These are phyloP conservation scores for Ylistrum balloti DNA, from an alignment of 1,140 invertebrate species.

Conservation along the genomic window DNA sequence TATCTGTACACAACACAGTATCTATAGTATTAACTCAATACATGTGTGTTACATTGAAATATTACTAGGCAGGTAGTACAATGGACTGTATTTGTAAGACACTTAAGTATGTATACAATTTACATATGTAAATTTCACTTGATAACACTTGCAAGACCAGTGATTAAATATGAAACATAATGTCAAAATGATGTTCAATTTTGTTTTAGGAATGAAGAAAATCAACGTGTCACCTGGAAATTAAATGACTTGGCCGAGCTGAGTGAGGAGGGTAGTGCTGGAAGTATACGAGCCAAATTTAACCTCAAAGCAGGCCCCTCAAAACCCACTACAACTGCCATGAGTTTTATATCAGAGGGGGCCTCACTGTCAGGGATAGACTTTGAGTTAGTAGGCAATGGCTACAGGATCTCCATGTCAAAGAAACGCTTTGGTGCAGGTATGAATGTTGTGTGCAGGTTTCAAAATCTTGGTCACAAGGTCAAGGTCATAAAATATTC, in stretches of 20 bases:
- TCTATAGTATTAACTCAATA: too few relatives aligned
- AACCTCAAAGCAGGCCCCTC: constrained; percentile 91
- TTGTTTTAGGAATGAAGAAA: constrained; percentile 87
- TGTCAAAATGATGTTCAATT: background rate
- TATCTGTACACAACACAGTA: too few relatives aligned
- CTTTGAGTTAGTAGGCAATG: constrained; percentile 93
- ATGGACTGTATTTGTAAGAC: too few relatives aligned
- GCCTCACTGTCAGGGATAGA: constrained; percentile 96
- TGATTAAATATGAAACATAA: too few relatives aligned
- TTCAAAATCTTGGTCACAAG: too few relatives aligned
- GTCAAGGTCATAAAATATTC: too few relatives aligned
- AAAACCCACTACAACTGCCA: constrained; percentile 91
- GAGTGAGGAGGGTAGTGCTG: constrained; percentile 93
- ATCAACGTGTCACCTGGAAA: constrained; percentile 93
- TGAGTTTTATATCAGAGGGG: constrained; percentile 97
- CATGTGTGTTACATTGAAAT: too few relatives aligned
- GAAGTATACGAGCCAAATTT: constrained; percentile 94
- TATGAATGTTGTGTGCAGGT: constrained; percentile 79
- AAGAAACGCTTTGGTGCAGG: constrained; percentile 97
- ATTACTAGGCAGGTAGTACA: too few relatives aligned
- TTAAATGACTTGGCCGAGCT: constrained; percentile 94
- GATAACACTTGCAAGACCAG: too few relatives aligned
- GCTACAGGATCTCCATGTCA: constrained; percentile 95
- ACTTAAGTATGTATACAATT: too few relatives aligned
- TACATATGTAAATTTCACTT: too few relatives aligned